A percentile compares a stretch with the other conserved stretches of the same genome.
These are phyloP conservation scores for Zaprionus africanus DNA, from an alignment of 1,140 invertebrate species.

Conservation along the genomic window DNA sequence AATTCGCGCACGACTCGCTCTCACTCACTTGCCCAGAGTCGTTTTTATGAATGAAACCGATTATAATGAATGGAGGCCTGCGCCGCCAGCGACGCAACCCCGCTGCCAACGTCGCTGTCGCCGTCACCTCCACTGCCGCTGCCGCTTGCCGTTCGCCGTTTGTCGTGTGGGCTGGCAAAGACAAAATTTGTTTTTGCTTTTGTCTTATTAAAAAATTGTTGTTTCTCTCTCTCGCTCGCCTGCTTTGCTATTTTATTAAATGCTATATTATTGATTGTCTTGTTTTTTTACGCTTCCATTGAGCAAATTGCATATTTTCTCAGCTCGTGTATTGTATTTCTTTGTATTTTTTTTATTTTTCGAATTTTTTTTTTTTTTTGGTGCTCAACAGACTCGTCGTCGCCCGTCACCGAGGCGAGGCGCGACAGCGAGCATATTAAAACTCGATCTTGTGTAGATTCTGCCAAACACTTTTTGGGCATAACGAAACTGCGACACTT, in stretches of 20 bases:
- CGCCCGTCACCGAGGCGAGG: constrained; percentile 42
- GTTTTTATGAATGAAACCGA: constrained; percentile 81
- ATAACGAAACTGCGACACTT: constrained; percentile 65
- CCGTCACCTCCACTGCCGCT: constrained; percentile 34
- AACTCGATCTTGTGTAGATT: constrained; percentile 42
- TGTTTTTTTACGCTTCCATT: constrained; percentile 44
- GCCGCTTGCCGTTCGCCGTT: constrained; percentile 12
- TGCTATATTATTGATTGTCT: constrained; percentile 39
- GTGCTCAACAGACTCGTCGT: constrained; percentile 59
- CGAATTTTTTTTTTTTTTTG: constrained; percentile 12
- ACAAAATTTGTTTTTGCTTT: constrained; percentile 59
- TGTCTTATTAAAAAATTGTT: constrained; percentile 41
- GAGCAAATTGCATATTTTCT: constrained; percentile 45
- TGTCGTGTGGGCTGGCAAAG: constrained; percentile 54
- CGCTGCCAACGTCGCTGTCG: constrained; percentile 48
- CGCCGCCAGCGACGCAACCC: constrained; percentile 38
- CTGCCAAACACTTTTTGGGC: constrained; percentile 40
- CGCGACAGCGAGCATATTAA: constrained; percentile 31
- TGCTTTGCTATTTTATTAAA: constrained; percentile 60
- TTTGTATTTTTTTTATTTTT: constrained; percentile 14
- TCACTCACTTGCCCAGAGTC: constrained; percentile 65
- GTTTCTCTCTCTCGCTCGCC: constrained; percentile 5
- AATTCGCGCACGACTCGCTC: constrained; percentile 55
- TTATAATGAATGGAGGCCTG: constrained; percentile 78
- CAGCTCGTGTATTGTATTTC: constrained; percentile 16